A percentile compares a stretch with the other conserved stretches of the same genome.
These are phyloP conservation scores for Cacoxenus indagator DNA, from an alignment of 2,888 invertebrate genomes.

Conservation along the genomic window DNA sequence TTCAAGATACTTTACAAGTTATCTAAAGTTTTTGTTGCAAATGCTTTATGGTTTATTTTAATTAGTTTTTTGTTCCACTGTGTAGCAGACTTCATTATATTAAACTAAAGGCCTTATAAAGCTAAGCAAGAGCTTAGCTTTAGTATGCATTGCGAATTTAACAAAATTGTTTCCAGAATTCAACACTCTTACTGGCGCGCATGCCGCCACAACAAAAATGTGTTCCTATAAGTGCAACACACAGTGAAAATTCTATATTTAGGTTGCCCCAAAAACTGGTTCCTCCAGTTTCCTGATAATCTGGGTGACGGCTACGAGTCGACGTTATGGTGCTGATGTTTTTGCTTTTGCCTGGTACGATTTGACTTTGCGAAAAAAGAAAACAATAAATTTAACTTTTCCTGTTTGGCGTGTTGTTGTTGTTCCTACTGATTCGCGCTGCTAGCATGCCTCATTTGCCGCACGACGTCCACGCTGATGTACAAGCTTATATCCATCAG, in stretches of 20 bases:
- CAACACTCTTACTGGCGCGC: background rate
- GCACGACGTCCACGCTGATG: background rate
- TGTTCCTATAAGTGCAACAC: constrained; percentile 29
- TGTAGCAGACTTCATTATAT: too few relatives aligned
- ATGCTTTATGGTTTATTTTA: too few relatives aligned
- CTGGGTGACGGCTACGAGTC: constrained; percentile 65
- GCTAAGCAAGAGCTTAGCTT: too few relatives aligned
- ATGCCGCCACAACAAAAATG: constrained; percentile 40
- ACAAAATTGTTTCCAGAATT: background rate
- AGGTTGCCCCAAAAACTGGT: constrained; percentile 66
- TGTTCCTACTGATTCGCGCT: background rate
- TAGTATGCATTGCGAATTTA: too few relatives aligned
- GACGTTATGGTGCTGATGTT: constrained; percentile 9
- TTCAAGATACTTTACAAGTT: too few relatives aligned
- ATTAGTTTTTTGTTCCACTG: too few relatives aligned
- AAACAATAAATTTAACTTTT: constrained; percentile 44
- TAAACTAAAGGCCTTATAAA: too few relatives aligned
- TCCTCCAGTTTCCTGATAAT: constrained; percentile 70
- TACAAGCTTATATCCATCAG: constrained; percentile 18
- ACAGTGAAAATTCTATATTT: constrained; percentile 60
- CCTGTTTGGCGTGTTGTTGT: constrained; percentile 39
- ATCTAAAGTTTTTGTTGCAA: too few relatives aligned
- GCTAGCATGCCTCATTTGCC: background rate
- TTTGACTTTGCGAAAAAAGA: constrained; percentile 21
- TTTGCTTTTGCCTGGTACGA: constrained; percentile 30